Base-by-base conservation (phyloP, 2,113 vertebrate species). In the Grantiella picta region DNA sequence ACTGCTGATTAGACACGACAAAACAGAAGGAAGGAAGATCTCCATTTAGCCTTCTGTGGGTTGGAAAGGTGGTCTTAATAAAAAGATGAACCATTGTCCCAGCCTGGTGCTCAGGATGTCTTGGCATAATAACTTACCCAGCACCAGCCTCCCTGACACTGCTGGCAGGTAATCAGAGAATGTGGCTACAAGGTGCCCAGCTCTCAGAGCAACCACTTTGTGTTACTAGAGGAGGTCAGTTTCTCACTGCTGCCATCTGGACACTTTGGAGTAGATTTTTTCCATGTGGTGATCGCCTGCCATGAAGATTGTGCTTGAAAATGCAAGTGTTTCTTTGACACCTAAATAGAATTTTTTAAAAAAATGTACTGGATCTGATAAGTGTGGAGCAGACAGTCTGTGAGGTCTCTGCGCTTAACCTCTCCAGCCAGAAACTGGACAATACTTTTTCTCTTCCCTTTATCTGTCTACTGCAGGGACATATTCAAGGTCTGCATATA, bases 331-430 rank as follows among this genome's bases (percentile, higher is more conserved):
- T 88, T 93, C 36, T 92, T 80, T 66, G 47, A 29, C 12, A 83
- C 5, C 19, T 86, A 66, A 90, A 78, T 9, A 47, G 7, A 36
- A 52, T 1, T 23, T 53, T 77, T 29, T 54, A 2, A 4, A 7
- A 2, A n/a, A 42, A 18, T 11, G 4, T 0, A 0, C 40, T 73
- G 57, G 28, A 12, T 61, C 15, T n/a, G 20, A 9, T 47, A 73
- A 16, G 31, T 71, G 50, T 0, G 0, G 33, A 33, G 33, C 11
- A 86, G 22, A 73, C 40, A 44, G 15, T 50, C 28, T 68, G n/a
- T 4, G 7, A 75, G 49, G 14, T 78, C 44, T 73, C 47, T 38
- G 12, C 56, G 40, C 36, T 79, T 76, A 89, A 85, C 22, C 9
- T 68, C 72, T 89, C 15, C n/a, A 89, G 29, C 16, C 11, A 35